phyloP scores from a whole-genome alignment of 2,888 invertebrate species.

The Pherbina coryleti region DNA sequence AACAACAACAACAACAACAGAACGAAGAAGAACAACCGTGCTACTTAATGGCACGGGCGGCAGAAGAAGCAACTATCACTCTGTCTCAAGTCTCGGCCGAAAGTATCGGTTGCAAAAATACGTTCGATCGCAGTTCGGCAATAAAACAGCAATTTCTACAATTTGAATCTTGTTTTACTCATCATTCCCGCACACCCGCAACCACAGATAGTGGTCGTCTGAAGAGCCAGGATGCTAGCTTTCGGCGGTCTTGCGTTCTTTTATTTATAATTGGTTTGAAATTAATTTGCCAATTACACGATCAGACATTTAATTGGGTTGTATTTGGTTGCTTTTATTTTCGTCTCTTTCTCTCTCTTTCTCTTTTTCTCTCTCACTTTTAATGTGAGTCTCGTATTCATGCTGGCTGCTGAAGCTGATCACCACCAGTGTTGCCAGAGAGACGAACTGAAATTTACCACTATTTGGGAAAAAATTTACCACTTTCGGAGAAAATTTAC shows the following conservation, averaged over 20 bases:
- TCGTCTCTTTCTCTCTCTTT: neutral
- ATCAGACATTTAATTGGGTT: conserved; percentile 68
- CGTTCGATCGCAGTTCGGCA: neutral
- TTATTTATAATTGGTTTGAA: conserved; percentile 67
- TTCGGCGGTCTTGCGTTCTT: conserved; percentile 48
- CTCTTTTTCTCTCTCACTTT: neutral
- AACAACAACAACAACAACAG: conserved; percentile 25
- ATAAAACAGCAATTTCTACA: conserved; percentile 11
- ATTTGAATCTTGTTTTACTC: conserved; percentile 32
- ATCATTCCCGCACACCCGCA: neutral
- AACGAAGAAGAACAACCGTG: neutral
- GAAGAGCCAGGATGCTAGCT: neutral
- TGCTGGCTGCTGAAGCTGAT: neutral
- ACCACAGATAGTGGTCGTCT: neutral
- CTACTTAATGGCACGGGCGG: neutral
- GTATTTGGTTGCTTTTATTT: conserved; percentile 9
- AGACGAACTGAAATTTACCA: no score
- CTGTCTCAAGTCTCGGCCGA: neutral
- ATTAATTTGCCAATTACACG: conserved; percentile 69
- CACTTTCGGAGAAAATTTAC: no score
- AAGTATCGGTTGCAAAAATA: neutral
- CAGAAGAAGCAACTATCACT: neutral
- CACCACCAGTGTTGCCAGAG: no score
- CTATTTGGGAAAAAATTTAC: no score
- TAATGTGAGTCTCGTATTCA: neutral